phyloP scores from a whole-genome alignment of 2,797 vertebrate genomes.

The Kryptopterus vitreolus region DNA sequence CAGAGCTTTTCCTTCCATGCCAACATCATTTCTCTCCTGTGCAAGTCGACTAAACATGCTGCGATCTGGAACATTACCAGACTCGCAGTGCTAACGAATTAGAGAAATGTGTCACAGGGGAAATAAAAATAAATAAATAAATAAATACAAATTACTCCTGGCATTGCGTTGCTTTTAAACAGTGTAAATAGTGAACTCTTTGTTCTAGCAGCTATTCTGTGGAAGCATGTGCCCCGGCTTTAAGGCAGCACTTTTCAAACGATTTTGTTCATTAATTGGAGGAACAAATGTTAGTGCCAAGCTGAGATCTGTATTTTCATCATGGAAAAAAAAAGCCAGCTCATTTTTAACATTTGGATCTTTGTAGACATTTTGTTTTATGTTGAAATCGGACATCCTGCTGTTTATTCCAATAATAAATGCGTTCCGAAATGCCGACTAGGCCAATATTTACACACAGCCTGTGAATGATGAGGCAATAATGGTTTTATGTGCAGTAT shows the following conservation, averaged over 20 bases:
- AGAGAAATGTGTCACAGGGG: background rate
- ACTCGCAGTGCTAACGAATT: background rate
- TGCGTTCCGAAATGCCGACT: background rate
- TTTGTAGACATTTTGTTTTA: background rate
- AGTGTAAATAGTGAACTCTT: background rate
- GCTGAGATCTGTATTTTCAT: background rate
- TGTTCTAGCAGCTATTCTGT: background rate
- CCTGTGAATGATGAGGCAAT: background rate
- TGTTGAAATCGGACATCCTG: background rate
- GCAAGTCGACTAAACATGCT: background rate
- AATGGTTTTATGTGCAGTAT: background rate
- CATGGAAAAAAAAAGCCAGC: background rate
- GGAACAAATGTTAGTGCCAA: slow-evolving; percentile 3
- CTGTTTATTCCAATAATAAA: background rate
- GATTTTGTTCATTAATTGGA: background rate
- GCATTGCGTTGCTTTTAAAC: background rate
- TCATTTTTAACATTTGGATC: background rate
- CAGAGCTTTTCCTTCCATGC: slow-evolving; percentile 13
- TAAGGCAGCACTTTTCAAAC: background rate
- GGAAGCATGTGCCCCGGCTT: background rate
- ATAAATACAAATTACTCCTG: background rate
- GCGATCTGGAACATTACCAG: background rate
- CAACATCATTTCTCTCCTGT: background rate
- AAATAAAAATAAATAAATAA: too few relatives aligned
- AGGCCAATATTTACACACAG: background rate